These are phyloP conservation scores for Brachyptera risi DNA, from an alignment of 2,888 invertebrate species.

Conservation along the genomic window DNA sequence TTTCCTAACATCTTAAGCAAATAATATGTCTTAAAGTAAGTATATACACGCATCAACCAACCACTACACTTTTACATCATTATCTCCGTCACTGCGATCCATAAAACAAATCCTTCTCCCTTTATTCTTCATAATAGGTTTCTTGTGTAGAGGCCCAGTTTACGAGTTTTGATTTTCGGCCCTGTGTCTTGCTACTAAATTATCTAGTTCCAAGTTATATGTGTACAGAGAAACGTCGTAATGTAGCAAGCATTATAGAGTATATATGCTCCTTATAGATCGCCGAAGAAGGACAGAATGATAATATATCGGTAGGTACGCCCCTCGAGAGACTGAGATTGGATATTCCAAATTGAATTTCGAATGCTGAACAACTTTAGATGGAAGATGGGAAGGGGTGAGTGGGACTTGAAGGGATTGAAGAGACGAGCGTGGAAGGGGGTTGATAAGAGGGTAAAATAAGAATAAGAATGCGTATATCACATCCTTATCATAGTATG, in stretches of 20 bases:
- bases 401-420: not conserved
- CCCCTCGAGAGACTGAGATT: slow-evolving; percentile 25
- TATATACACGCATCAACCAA: too few species aligned
- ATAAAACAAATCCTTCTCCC: too few species aligned
- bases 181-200: too few species aligned
- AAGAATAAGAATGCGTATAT: not conserved
- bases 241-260: too few species aligned
- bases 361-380: slow-evolving; percentile 16
- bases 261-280: not conserved
- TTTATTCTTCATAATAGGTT: slow-evolving; percentile 2
- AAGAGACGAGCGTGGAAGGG: not conserved
- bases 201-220: too few species aligned
- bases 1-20: too few species aligned
- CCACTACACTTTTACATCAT: too few species aligned
- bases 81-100: too few species aligned
- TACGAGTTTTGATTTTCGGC: not conserved
- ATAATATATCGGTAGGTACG: slow-evolving; percentile 19
- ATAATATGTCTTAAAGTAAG: too few species aligned
- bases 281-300: slow-evolving; percentile 2
- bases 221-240: too few species aligned
- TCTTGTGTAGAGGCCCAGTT: slow-evolving; percentile 16
- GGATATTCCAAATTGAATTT: slow-evolving; percentile 29
- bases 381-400: not conserved
- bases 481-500: too few species aligned
- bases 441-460: not conserved